These are phyloP conservation scores for Drosophila micromelanica DNA, from an alignment of 1,140 invertebrate species.

Conservation along the genomic window DNA sequence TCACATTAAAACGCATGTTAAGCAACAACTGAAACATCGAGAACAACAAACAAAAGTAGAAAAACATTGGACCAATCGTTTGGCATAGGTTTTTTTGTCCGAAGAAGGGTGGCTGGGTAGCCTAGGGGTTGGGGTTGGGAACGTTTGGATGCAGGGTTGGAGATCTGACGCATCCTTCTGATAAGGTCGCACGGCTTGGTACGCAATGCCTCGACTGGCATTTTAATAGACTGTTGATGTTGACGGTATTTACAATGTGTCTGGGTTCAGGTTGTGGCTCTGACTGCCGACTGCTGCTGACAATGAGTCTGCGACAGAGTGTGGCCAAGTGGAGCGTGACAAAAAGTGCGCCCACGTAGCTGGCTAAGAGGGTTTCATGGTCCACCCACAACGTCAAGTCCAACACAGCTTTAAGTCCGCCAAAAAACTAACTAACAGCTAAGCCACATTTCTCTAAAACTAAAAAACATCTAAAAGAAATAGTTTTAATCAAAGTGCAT, in stretches of 20 bases:
- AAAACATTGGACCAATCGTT: constrained; percentile 20
- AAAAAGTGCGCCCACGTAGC: constrained; percentile 44
- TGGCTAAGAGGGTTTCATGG: not conserved
- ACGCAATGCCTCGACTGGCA: constrained; percentile 63
- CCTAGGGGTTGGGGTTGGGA: not conserved
- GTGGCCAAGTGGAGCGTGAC: constrained; percentile 43
- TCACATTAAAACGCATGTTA: constrained; percentile 82
- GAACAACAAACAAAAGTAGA: constrained; percentile 30
- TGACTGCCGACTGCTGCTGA: not conserved
- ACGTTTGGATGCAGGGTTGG: not conserved
- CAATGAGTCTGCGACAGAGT: constrained; percentile 23
- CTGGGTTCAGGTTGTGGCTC: constrained; percentile 34
- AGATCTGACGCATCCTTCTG: constrained; percentile 29
- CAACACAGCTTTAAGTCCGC: not conserved
- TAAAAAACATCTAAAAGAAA: no score
- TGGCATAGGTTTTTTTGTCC: constrained; percentile 21
- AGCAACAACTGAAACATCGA: constrained; percentile 55
- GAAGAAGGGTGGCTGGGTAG: not conserved
- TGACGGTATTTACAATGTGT: constrained; percentile 67
- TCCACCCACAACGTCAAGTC: not conserved
- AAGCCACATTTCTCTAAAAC: no score
- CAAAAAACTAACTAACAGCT: not conserved
- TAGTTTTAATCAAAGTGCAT: no score
- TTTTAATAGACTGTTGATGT: constrained; percentile 78
- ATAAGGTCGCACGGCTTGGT: constrained; percentile 65